Conservation (phyloP, 2,113 vertebrate genomes). For the Apodemus sylvaticus region DNA sequence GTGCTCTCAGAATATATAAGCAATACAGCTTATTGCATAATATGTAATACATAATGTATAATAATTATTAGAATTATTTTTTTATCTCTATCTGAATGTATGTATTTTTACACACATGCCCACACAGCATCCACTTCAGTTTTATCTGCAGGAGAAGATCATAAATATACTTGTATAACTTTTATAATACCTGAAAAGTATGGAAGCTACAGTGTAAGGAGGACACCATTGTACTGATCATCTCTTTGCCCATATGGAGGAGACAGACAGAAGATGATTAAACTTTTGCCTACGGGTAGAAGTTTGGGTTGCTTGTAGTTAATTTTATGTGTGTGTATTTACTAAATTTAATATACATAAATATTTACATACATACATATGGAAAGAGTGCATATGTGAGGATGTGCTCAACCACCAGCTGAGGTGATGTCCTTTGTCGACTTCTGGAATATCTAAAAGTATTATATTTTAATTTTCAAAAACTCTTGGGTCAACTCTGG, state of each 20-base stretch:
- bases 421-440: neutral
- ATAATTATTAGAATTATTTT: slow-evolving; percentile 31
- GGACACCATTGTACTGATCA: neutral
- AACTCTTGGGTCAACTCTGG: neutral
- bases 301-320: neutral
- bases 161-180: neutral
- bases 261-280: neutral
- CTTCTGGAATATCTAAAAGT: neutral
- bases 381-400: neutral
- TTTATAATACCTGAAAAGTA: neutral
- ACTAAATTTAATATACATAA: neutral
- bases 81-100: neutral
- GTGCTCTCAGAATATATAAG: neutral
- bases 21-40: neutral
- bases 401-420: neutral
- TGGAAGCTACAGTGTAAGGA: neutral
- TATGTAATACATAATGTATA: neutral
- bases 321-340: neutral
- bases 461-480: slow-evolving; percentile 32
- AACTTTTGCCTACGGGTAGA: slow-evolving; percentile 25
- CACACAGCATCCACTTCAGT: neutral
- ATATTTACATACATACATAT: neutral
- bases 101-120: neutral
- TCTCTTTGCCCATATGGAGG: neutral
- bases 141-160: neutral